Percentiles rank a stretch among this genome's conserved stretches.
Conservation (phyloP, 2,888 invertebrate species). For the Parascotia fuliginaria region DNA sequence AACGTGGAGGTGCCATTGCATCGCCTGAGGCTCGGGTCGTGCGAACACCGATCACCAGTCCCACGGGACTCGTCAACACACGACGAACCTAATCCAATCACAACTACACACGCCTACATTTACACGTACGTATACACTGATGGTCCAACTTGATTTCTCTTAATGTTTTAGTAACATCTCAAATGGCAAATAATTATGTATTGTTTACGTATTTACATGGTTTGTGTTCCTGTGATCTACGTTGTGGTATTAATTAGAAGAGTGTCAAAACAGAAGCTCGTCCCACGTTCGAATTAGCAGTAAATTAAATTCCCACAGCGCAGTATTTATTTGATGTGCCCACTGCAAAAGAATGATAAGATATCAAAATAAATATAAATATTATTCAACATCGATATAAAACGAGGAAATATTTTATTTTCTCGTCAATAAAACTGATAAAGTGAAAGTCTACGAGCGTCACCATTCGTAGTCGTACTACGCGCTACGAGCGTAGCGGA, state of each 20-base stretch:
- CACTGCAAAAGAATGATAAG: conserved; percentile 1
- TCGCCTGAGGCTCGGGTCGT: conserved; percentile 62
- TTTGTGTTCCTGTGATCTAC: too few species aligned
- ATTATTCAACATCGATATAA: conserved; percentile 13
- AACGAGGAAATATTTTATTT: conserved; percentile 39
- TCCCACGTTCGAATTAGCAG: too few species aligned
- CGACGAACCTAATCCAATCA: conserved; percentile 89
- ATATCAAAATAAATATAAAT: conserved; percentile 12
- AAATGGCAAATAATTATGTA: too few species aligned
- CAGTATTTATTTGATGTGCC: too few species aligned
- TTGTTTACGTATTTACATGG: too few species aligned
- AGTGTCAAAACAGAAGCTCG: too few species aligned
- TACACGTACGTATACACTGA: conserved; percentile 29
- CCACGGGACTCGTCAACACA: conserved; percentile 87
- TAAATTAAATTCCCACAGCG: too few species aligned
- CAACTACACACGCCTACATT: conserved; percentile 71
- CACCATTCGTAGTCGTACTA: conserved; percentile 32
- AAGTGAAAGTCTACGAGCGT: conserved; percentile 42
- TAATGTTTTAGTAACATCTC: too few species aligned
- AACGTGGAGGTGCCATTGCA: conserved; percentile 66
- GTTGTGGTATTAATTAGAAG: too few species aligned
- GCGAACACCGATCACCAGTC: conserved; percentile 55
- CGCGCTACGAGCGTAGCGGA: conserved; percentile 48
- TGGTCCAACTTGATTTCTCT: too few species aligned
- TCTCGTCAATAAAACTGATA: conserved; percentile 51